Percentiles rank a stretch among this genome's conserved stretches.
These are phyloP conservation scores for Volucella zonaria DNA, from an alignment of 2,888 invertebrate genomes.

Conservation along the genomic window DNA sequence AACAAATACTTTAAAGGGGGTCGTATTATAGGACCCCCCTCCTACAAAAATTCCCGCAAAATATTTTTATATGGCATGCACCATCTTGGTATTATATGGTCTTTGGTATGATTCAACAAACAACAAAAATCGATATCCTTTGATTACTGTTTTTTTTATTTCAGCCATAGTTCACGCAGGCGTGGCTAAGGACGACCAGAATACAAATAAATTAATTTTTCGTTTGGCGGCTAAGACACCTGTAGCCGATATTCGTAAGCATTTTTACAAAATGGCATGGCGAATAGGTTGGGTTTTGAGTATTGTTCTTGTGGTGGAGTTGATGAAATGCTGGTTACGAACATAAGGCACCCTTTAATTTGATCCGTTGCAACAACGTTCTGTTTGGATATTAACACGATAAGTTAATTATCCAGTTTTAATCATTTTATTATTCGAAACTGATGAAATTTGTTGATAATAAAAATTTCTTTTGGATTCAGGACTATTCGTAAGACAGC, in stretches of 20 bases:
- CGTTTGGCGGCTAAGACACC: constrained; percentile 65
- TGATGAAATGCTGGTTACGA: background rate
- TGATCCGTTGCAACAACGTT: background rate
- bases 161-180: constrained; percentile 41
- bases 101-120: constrained; percentile 76
- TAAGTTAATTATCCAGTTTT: no score
- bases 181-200: constrained; percentile 20
- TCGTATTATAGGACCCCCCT: no score
- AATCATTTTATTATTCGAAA: no score
- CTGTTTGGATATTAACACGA: no score
- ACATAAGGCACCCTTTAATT: background rate
- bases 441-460: no score
- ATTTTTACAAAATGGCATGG: constrained; percentile 28
- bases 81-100: no score
- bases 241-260: constrained; percentile 62
- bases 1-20: no score
- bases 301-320: background rate
- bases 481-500: no score
- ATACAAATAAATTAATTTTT: constrained; percentile 50
- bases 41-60: no score
- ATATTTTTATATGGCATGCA: no score
- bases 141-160: constrained; percentile 59
- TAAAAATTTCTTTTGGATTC: no score
- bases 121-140: constrained; percentile 77
- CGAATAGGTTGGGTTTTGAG: constrained; percentile 3